Percentiles rank a stretch among this genome's conserved stretches.
Evolutionary conservation across 2,888 invertebrate species (phyloP).

Genomic region (Cheilosia grossa): DNA sequence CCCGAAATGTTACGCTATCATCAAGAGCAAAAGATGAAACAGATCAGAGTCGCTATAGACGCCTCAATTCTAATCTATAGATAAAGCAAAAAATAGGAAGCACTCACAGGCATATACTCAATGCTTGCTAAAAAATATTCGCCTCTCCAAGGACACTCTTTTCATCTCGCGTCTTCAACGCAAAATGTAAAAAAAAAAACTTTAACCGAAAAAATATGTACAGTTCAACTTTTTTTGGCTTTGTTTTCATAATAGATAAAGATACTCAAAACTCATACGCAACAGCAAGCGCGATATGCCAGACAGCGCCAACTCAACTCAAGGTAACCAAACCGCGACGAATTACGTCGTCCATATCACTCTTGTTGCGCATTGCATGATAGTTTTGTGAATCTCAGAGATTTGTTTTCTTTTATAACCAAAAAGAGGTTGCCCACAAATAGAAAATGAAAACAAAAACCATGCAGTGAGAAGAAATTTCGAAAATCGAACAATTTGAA

Average conservation of each 20-base stretch:
- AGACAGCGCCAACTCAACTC: slow-evolving; percentile 55
- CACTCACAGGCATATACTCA: not conserved
- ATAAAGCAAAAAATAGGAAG: slow-evolving; percentile 12
- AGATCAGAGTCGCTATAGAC: not conserved
- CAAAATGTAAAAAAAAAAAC: slow-evolving; percentile 21
- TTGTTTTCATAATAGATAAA: slow-evolving; percentile 42
- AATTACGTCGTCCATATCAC: slow-evolving; percentile 39
- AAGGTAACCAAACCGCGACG: slow-evolving; percentile 67
- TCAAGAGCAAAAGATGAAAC: too few species aligned
- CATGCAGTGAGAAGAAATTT: slow-evolving; percentile 39
- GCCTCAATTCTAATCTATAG: slow-evolving; percentile 2
- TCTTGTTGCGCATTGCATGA: slow-evolving; percentile 16
- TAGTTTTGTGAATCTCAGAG: not conserved
- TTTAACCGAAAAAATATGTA: slow-evolving; percentile 3
- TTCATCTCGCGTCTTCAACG: slow-evolving; percentile 21
- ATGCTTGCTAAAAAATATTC: slow-evolving; percentile 33
- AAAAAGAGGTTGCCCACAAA: not conserved
- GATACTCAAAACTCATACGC: slow-evolving; percentile 45
- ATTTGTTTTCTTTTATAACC: not conserved
- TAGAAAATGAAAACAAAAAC: not conserved
- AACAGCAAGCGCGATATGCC: slow-evolving; percentile 40
- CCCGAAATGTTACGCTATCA: too few species aligned
- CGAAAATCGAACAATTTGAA: slow-evolving; percentile 1
- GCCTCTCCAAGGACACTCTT: slow-evolving; percentile 55
- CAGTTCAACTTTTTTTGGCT: slow-evolving; percentile 16